phyloP scores from a whole-genome alignment of 2,113 vertebrate genomes.

The Platanista minor region DNA sequence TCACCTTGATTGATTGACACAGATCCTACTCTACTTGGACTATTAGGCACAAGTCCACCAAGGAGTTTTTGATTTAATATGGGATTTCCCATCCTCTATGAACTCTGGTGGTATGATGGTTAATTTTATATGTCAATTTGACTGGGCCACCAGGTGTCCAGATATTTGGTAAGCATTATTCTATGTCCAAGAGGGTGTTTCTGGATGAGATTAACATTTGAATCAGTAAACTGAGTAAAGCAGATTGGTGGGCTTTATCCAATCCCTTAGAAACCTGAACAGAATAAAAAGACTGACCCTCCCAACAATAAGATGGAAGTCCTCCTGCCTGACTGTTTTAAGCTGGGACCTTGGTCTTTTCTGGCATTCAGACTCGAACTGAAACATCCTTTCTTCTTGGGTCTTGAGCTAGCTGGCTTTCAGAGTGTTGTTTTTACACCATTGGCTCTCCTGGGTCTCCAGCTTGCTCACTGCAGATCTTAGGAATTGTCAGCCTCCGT shows the following conservation, averaged over 20 bases:
- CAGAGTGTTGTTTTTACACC: background rate
- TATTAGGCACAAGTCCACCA: background rate
- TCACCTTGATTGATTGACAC: background rate
- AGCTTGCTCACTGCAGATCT: background rate
- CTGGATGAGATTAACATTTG: background rate
- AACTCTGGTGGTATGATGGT: background rate
- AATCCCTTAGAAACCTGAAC: background rate
- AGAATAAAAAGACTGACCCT: background rate
- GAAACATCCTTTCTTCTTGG: background rate
- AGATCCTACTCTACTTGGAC: background rate
- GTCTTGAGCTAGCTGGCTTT: background rate
- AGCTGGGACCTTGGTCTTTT: background rate
- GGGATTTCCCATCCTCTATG: background rate
- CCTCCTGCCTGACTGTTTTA: background rate
- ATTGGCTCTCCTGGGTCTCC: background rate
- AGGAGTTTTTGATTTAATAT: background rate
- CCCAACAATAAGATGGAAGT: background rate
- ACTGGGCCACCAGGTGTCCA: background rate
- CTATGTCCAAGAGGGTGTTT: background rate
- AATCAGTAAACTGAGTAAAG: background rate
- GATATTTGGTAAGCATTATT: background rate
- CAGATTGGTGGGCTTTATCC: background rate
- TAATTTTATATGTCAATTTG: background rate
- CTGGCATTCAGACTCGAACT: background rate
- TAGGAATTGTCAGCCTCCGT: background rate